Evolutionary conservation across 2,888 invertebrate species (phyloP), one percentile per base, ranked within the genome.

Genomic region (Pammene aurita): DNA sequence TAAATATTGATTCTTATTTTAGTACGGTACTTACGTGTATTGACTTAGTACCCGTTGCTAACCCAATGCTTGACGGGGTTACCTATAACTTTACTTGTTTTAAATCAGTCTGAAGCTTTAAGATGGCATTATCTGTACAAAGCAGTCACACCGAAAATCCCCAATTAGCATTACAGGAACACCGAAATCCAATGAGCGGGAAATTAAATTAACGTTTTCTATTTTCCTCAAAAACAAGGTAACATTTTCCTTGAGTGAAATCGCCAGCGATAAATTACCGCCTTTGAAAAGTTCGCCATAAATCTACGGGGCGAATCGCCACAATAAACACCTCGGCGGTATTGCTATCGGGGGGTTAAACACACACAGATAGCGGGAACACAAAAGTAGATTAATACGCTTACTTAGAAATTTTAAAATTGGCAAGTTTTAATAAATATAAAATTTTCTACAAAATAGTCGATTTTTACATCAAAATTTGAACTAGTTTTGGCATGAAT

Each of bases 311-410:
- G 50, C 50, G 50, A 50, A 4, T 50, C 50, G 50, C 18, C 26
- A 50, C 18, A 50, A 50, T 50, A 18, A 50, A 50, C 50, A 50
- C 50, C 50, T 50, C 18, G 18, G 48, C 48, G 48, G 16, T 50
- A 50, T 50, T 18, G 50, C 50, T 48, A 48, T 16, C 48, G 48
- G 18, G 48, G 50, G 48, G 50, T 18, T 26, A 18, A 50, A 50
- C 26, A 2, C 4, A 26, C 1, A 16, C 14, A 26, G 48, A 48
- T 48, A 18, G 2, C 18, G 26, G 10, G 11, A 26, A 50, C 18
- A 48, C 7, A 46, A 46, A n/a, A 48, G 16, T 18, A 50, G 26
- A 50, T 26, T 50, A 18, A 50, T 50, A 13, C 11, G 11, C 2
- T 50, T 26, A 4, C 26, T 26, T 26, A 26, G 26, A 26, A 26